These are phyloP conservation scores for Leptinotarsa tumamoca DNA, from an alignment of 2,888 invertebrate genomes.

Conservation along the genomic window DNA sequence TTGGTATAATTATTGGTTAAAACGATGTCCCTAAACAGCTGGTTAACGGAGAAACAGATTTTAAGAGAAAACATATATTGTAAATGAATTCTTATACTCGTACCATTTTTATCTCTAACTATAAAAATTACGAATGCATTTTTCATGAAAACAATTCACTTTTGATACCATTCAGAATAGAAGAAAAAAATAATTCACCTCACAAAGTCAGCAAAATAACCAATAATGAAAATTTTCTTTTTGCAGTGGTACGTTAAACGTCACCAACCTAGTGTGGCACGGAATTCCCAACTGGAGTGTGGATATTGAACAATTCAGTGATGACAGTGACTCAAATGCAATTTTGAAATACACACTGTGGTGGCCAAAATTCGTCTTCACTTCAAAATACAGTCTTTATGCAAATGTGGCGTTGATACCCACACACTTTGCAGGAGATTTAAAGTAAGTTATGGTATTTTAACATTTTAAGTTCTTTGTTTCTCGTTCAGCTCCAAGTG, in stretches of 20 bases:
- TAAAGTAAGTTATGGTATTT: conserved; percentile 13
- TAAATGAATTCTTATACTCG: no score
- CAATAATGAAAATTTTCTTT: background rate
- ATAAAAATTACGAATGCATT: no score
- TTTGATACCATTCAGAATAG: no score
- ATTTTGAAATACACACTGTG: conserved; percentile 1
- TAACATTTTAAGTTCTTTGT: background rate
- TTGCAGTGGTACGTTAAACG: background rate
- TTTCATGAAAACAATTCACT: no score
- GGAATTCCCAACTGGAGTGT: conserved; percentile 13
- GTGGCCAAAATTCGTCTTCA: background rate
- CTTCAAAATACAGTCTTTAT: background rate
- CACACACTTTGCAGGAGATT: conserved; percentile 2
- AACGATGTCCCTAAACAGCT: no score
- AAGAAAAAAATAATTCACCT: no score
- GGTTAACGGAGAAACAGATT: no score
- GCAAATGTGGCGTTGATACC: background rate
- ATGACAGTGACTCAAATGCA: background rate
- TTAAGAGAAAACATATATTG: no score
- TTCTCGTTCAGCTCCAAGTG: no score
- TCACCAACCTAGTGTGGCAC: conserved; percentile 9
- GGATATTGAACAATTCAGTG: background rate
- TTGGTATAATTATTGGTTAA: no score
- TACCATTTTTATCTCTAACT: no score
- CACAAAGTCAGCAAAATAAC: no score